Conservation (phyloP, 2,888 invertebrate species). For the Rosalia funebris region DNA sequence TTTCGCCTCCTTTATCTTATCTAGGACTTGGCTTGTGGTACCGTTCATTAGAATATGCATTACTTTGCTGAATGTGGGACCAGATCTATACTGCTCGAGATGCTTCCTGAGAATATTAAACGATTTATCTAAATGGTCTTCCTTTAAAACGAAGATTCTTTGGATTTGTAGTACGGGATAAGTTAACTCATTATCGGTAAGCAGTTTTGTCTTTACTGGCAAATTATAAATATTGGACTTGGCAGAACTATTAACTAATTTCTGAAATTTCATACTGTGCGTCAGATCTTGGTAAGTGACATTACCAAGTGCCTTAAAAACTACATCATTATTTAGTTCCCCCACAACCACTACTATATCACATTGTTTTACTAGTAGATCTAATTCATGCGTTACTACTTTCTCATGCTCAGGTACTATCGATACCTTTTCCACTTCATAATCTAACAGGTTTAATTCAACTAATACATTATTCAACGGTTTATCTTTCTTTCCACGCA, state of each 20-base stretch:
- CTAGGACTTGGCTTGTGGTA: conserved; percentile 30
- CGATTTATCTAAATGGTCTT: conserved; percentile 25
- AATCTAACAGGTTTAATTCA: conserved; percentile 34
- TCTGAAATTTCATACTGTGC: conserved; percentile 28
- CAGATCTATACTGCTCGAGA: conserved; percentile 27
- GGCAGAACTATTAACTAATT: conserved; percentile 33
- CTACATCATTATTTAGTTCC: conserved; percentile 33
- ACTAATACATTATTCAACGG: conserved; percentile 10
- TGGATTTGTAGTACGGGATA: conserved; percentile 39
- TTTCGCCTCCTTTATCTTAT: conserved; percentile 14
- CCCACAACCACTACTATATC: conserved; percentile 52
- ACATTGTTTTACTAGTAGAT: conserved; percentile 42
- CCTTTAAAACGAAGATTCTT: conserved; percentile 35
- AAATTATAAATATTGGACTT: conserved; percentile 28
- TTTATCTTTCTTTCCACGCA: conserved; percentile 19
- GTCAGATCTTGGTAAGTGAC: conserved; percentile 43
- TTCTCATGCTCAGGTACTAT: conserved; percentile 36
- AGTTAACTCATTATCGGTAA: conserved; percentile 30
- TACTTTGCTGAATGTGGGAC: conserved; percentile 25
- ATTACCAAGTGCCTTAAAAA: conserved; percentile 46
- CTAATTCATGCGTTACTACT: conserved; percentile 33
- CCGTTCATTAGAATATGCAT: conserved; percentile 39
- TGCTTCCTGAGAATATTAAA: conserved; percentile 29
- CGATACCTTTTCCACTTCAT: conserved; percentile 37
- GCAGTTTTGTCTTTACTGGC: conserved; percentile 44